phyloP scores from a whole-genome alignment of 2,797 vertebrate genomes.

The Gambelia wislizenii region DNA sequence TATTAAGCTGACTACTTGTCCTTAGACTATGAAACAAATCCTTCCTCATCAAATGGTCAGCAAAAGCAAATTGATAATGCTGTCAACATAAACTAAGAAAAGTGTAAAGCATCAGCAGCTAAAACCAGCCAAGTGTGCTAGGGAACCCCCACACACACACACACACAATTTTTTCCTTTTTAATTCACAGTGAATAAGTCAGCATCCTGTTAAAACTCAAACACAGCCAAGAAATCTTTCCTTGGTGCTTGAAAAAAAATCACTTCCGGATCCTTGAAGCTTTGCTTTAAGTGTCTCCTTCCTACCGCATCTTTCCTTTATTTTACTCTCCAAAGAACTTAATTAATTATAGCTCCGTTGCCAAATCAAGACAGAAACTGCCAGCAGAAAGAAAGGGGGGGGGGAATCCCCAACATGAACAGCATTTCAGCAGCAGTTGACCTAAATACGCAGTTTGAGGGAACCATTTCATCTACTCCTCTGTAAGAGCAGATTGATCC shows the following conservation, averaged over 20 bases:
- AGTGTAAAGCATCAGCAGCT: neutral
- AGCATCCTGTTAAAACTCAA: slow-evolving; percentile 9
- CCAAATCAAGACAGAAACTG: neutral
- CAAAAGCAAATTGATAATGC: neutral
- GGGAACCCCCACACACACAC: slow-evolving; percentile 36
- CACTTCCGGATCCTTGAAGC: neutral
- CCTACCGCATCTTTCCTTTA: neutral
- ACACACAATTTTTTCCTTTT: slow-evolving; percentile 31
- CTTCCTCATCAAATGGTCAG: neutral
- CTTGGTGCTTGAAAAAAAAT: slow-evolving; percentile 31
- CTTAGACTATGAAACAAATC: neutral
- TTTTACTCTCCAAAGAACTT: neutral
- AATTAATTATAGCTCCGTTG: neutral
- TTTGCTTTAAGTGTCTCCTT: neutral
- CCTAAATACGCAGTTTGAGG: slow-evolving; percentile 7
- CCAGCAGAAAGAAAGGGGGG: rapidly evolving
- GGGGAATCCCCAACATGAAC: neutral
- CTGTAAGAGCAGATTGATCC: slow-evolving; percentile 8
- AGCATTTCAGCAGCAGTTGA: neutral
- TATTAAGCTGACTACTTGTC: neutral
- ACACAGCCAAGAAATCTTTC: neutral
- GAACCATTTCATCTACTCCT: slow-evolving; percentile 15
- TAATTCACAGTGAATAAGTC: slow-evolving; percentile 56
- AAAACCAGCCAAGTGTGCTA: neutral
- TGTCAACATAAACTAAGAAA: neutral